These are phyloP conservation scores for Polyommatus icarus DNA, from an alignment of 2,888 invertebrate genomes.

Conservation along the genomic window DNA sequence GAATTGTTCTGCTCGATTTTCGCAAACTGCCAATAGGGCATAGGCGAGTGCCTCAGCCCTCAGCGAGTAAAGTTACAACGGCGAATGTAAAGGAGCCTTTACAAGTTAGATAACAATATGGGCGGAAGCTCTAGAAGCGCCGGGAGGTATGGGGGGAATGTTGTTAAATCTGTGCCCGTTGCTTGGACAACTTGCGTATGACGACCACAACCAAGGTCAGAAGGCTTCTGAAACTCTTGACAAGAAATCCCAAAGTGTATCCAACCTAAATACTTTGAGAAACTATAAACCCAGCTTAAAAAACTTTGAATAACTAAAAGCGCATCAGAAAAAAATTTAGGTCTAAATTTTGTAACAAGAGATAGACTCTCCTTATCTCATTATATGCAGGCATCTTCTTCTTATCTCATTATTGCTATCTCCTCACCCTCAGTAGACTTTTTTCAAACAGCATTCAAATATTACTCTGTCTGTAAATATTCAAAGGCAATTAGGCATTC, in stretches of 20 bases:
- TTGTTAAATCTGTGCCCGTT: neutral
- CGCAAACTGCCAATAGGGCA: neutral
- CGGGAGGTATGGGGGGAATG: neutral
- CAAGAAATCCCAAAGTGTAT: neutral
- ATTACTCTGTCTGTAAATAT: neutral
- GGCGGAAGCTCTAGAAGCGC: slow-evolving; percentile 30
- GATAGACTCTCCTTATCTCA: too few relatives aligned
- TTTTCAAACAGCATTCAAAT: neutral
- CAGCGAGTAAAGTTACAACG: neutral
- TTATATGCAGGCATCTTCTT: too few relatives aligned
- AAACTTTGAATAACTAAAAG: too few relatives aligned
- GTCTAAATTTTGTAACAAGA: too few relatives aligned
- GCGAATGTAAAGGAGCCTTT: neutral
- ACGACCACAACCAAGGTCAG: neutral
- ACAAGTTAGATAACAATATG: slow-evolving; percentile 32
- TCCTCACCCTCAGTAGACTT: neutral
- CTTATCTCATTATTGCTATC: too few relatives aligned
- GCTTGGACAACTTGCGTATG: neutral
- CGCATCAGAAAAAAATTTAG: too few relatives aligned
- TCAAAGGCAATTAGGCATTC: neutral
- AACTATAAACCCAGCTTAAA: too few relatives aligned
- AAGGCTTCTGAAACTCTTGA: neutral
- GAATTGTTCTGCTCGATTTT: neutral
- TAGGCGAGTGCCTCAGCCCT: neutral
- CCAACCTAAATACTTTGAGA: neutral